phyloP scores from a whole-genome alignment of 23 tunicate genomes.

The Styela clava region DNA sequence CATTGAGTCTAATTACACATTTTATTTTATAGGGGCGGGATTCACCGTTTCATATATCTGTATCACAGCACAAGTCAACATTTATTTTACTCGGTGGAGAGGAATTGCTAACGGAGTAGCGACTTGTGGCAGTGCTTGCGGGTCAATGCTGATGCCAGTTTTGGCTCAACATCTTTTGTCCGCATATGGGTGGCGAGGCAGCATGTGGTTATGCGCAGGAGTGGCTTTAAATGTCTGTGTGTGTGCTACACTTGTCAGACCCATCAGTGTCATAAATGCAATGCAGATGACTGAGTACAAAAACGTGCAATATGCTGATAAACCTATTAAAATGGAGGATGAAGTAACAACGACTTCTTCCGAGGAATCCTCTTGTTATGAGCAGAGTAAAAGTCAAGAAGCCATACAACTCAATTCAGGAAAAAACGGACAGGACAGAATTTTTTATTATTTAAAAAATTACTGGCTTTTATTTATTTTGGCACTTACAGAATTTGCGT shows the following conservation, averaged over 20 bases:
- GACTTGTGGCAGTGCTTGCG: constrained; percentile 33
- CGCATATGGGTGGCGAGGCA: constrained; percentile 50
- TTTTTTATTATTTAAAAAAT: constrained; percentile 18
- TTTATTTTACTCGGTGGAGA: constrained; percentile 33
- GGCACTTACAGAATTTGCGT: constrained; percentile 18
- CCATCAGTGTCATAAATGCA: constrained; percentile 28
- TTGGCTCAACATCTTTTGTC: constrained; percentile 22
- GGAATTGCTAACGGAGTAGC: constrained; percentile 45
- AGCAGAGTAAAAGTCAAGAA: background rate
- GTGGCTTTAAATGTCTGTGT: constrained; percentile 31
- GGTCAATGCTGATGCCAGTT: constrained; percentile 36
- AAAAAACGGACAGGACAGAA: no score
- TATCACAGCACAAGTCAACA: constrained; percentile 23
- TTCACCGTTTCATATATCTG: constrained; percentile 28
- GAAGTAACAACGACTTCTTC: background rate
- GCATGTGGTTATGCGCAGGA: constrained; percentile 38
- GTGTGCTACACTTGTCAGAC: constrained; percentile 45
- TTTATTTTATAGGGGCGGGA: constrained; percentile 42
- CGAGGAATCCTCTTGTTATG: no score
- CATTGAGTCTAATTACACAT: no score
- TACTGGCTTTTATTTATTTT: constrained; percentile 42
- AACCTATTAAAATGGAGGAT: background rate
- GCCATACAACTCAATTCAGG: background rate
- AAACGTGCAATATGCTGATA: background rate
- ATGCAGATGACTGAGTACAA: background rate